Base-by-base conservation (phyloP, 2,797 vertebrate genomes). In the Acridotheres tristis region DNA sequence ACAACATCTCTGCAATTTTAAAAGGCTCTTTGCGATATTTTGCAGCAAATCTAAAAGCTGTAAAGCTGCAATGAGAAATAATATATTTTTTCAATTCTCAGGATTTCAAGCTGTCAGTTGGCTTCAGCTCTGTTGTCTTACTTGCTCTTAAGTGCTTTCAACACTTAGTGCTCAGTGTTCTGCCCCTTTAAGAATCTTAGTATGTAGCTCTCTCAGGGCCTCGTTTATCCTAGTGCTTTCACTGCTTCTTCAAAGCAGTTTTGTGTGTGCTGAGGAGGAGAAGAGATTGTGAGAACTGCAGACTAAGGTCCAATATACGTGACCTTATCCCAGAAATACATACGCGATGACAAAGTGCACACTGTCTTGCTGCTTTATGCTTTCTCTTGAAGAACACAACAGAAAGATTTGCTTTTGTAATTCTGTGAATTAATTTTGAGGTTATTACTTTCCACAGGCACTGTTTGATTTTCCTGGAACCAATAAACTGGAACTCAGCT, bases 391-490 rank as follows among this genome's bases (percentile, higher is more conserved):
- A 48, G 72, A 89, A 48, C 29, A 77, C 65, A 74, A 14, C 4
- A 72, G 51, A 73, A 88, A 47, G 30, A 69, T 58, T 53, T 20
- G 42, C 11, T 53, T 87, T 38, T 42, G 7, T 59, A 79, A 69
- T 68, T 58, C n/a, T 68, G 21, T 61, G 68, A 80, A 68, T 87
- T 77, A 55, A 72, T 87, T 92, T 43, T 1, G 40, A 9, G 67
- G 6, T 66, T 94, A 73, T 62, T 92, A 32, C 63, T 89, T 92
- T 75, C n/a, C 54, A 45, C 68, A 99, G 99, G 99, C 97, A 63
- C 96, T 99, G 72, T 99, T 99, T 94, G 98, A 99, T 97, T 99
- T 99, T 98, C 98, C 98, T 54, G 98, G 98, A 85, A 98, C 97
- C 85, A 95, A 96, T 96, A 98, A 98, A 63, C 97, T 98, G 94